A percentile compares a stretch with the other conserved stretches of the same genome.
These are phyloP conservation scores for Parauchenoglanis ngamensis DNA, from an alignment of 2,797 vertebrate species.

Conservation along the genomic window DNA sequence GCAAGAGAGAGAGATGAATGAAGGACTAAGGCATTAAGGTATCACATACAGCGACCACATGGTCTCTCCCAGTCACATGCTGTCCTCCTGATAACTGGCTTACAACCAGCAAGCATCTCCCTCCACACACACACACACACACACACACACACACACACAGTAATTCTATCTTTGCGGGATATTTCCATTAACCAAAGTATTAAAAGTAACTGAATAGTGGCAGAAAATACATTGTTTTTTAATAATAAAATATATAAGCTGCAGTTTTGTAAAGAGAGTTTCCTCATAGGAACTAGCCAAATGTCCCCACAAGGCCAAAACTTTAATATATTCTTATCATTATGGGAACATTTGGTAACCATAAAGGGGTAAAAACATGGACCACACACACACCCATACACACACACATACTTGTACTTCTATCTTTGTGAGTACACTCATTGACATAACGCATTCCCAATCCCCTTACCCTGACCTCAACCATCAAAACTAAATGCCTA, in stretches of 20 bases:
- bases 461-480: too few species aligned
- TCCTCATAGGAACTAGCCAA: not conserved
- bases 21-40: not conserved
- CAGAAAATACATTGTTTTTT: not conserved
- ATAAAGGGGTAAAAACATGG: not conserved
- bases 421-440: too few species aligned
- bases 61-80: constrained; percentile 47
- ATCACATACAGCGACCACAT: constrained; percentile 32
- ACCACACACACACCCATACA: not conserved
- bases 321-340: not conserved
- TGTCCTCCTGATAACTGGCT: constrained; percentile 39
- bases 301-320: not conserved
- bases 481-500: too few species aligned
- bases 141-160: not conserved
- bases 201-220: not conserved
- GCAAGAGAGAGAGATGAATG: constrained; percentile 7
- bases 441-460: too few species aligned
- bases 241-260: not conserved
- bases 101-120: not conserved
- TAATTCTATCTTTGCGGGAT: not conserved
- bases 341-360: not conserved
- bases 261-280: not conserved
- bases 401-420: too few species aligned
- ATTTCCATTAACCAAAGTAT: not conserved
- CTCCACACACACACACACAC: constrained; percentile 10